phyloP scores from a whole-genome alignment of 2,797 vertebrate genomes.

The Erpetoichthys calabaricus region DNA sequence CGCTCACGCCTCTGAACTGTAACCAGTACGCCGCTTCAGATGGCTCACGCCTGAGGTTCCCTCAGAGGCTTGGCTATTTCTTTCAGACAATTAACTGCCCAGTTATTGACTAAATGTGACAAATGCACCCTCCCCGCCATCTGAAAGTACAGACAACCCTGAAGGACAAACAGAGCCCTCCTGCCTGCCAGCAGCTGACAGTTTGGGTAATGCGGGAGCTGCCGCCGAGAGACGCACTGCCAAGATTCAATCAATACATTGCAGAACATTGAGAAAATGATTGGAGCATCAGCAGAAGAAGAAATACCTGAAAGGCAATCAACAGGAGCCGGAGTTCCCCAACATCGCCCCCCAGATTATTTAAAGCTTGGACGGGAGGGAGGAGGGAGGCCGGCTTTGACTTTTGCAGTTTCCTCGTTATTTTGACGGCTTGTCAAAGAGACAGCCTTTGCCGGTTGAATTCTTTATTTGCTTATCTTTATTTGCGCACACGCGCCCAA shows the following conservation, averaged over 20 bases:
- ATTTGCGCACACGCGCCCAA: background rate
- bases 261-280: constrained; percentile 3
- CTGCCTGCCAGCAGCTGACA: constrained; percentile 20
- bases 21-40: background rate
- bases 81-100: constrained; percentile 11
- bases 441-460: too few relatives aligned
- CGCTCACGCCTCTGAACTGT: too few relatives aligned
- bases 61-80: background rate
- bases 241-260: constrained; percentile 10
- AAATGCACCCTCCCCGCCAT: constrained; percentile 6
- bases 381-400: too few relatives aligned
- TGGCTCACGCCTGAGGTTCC: background rate
- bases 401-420: background rate
- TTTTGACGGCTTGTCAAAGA: background rate
- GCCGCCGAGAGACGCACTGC: constrained; percentile 6
- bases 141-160: constrained; percentile 11
- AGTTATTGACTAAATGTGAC: constrained; percentile 9
- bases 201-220: background rate
- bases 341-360: too few relatives aligned
- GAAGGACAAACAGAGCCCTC: constrained; percentile 21
- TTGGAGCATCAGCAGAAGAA: background rate
- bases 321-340: background rate
- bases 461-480: too few relatives aligned
- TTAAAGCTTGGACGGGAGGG: too few relatives aligned
- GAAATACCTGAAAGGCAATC: constrained; percentile 6